Evolutionary conservation across 2,797 vertebrate genomes (phyloP), one percentile per base, ranked within the genome.

Genomic region (Peromyscus eremicus): DNA sequence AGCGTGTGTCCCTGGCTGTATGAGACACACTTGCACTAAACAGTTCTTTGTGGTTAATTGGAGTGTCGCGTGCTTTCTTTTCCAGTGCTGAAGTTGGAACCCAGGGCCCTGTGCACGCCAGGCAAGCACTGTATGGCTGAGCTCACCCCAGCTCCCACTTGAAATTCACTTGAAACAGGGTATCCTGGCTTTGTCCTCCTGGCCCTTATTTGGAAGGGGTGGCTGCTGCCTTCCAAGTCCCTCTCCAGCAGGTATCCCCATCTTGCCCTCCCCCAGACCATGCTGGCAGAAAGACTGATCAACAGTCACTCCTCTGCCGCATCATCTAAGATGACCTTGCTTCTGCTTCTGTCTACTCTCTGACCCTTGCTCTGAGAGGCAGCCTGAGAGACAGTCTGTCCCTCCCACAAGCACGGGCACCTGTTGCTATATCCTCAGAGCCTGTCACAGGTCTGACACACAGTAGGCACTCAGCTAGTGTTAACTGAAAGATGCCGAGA

Each of bases 331-430:
- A 11, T 25, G 27, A 6, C 37, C 70, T 25, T 21, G 55, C 79
- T 49, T 76, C 79, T 32, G 37, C 43, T 13, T 87, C 55, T n/a
- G 8, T 11, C 66, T 49, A 10, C n/a, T 0, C 29, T 91, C 66
- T 80, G 37, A 27, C 71, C 9, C 73, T 52, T 0, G 1, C 29
- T 21, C 82, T 64, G 82, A 80, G 88, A 57, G 46, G 37, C 13
- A 4, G 79, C 49, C 0, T 0, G 11, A 46, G 43, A 46, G 43
- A 46, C 0, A 40, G 52, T 90, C 64, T 68, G 62, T 43, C 64
- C 10, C 43, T 40, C 0, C 0, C 19, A 5, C 0, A 6, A 40
- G 29, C 46, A 14, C 37, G 29, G 55, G 10, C 9, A 49, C 70
- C 77, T 40, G 32, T 37, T 60, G 0, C 60, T 34, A 2, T n/a